Evolutionary conservation across 2,888 invertebrate genomes (phyloP).

Genomic region (Brachyptera risi): DNA sequence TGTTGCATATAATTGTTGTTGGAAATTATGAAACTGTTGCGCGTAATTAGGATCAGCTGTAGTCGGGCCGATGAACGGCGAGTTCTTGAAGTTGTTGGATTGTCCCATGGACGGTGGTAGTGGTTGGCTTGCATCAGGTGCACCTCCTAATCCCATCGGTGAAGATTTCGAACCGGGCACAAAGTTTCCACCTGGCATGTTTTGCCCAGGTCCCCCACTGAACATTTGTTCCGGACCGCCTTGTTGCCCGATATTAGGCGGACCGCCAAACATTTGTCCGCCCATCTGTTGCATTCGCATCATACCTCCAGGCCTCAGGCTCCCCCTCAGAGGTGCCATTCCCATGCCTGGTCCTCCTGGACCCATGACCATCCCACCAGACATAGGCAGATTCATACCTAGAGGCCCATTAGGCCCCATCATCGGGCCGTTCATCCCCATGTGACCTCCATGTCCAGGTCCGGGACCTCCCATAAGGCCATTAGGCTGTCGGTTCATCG

Average conservation of each 20-base stretch:
- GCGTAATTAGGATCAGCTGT: slow-evolving; percentile 90
- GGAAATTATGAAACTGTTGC: slow-evolving; percentile 93
- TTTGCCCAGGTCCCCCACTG: slow-evolving; percentile 38
- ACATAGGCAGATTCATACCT: slow-evolving; percentile 41
- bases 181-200: slow-evolving; percentile 45
- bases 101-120: slow-evolving; percentile 76
- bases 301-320: slow-evolving; percentile 40
- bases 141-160: slow-evolving; percentile 52
- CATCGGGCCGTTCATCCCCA: slow-evolving; percentile 46
- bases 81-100: slow-evolving; percentile 64
- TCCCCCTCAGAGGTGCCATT: slow-evolving; percentile 37
- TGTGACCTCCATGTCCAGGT: slow-evolving; percentile 36
- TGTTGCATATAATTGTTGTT: slow-evolving; percentile 90
- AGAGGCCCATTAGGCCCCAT: slow-evolving; percentile 53
- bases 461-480: slow-evolving; percentile 42
- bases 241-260: slow-evolving; percentile 29
- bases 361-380: slow-evolving; percentile 37
- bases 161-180: slow-evolving; percentile 54
- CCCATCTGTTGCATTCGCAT: slow-evolving; percentile 34
- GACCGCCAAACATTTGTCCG: slow-evolving; percentile 30
- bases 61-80: slow-evolving; percentile 74
- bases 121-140: slow-evolving; percentile 65
- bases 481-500: slow-evolving; percentile 46
- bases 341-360: slow-evolving; percentile 48
- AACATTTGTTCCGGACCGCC: slow-evolving; percentile 31